Evolutionary conservation across 2,888 invertebrate genomes (phyloP).

Genomic region (Pheosia gnoma): DNA sequence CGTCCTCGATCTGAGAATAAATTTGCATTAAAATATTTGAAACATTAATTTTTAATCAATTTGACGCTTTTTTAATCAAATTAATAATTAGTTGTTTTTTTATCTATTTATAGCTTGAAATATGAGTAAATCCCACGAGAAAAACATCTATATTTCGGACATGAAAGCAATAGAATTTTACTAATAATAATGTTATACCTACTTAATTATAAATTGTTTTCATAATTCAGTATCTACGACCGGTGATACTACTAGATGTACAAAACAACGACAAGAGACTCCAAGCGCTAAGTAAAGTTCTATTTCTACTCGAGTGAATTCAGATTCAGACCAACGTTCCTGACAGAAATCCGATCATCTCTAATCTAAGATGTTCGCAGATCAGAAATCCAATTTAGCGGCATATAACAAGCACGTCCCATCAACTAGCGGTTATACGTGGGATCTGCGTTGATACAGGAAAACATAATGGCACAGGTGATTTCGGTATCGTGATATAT

Average conservation of each 20-base stretch:
- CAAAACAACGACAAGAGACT: background rate
- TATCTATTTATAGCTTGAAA: no score
- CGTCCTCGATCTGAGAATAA: conserved; percentile 29
- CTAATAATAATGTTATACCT: no score
- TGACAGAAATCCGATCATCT: conserved; percentile 57
- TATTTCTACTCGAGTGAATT: background rate
- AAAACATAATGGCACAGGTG: conserved; percentile 13
- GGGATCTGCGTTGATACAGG: background rate
- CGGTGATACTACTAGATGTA: background rate
- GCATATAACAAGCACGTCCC: conserved; percentile 39
- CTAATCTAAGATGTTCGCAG: conserved; percentile 56
- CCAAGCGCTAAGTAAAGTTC: background rate
- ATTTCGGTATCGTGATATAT: no score
- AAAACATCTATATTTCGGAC: no score
- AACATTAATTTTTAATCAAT: conserved; percentile 6
- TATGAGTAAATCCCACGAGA: no score
- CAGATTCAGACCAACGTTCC: conserved; percentile 38
- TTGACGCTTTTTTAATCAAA: background rate
- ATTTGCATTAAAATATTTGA: conserved; percentile 28
- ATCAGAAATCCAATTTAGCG: conserved; percentile 49
- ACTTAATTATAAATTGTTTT: no score
- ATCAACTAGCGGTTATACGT: conserved; percentile 18
- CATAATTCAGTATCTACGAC: no score
- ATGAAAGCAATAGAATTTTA: no score
- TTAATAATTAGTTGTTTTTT: no score